phyloP scores from a whole-genome alignment of 2,113 vertebrate genomes.

The Salvelinus namaycush region DNA sequence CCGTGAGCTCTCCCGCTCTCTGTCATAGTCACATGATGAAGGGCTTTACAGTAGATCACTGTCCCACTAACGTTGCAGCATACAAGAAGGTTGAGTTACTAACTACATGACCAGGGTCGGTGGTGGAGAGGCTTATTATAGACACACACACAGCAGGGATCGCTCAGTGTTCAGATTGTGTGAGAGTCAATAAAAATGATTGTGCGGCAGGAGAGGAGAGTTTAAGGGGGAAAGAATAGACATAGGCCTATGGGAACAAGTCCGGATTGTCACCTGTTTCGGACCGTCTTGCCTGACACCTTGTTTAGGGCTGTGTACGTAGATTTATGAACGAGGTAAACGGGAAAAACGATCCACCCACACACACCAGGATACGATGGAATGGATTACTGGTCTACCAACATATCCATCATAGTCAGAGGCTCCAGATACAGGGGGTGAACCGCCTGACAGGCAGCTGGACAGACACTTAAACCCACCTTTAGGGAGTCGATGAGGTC shows the following conservation, averaged over 20 bases:
- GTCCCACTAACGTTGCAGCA: background rate
- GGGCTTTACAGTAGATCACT: background rate
- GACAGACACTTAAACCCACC: constrained; percentile 63
- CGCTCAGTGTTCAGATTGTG: background rate
- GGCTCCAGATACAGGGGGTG: no score
- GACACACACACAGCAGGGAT: no score
- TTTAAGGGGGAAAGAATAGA: background rate
- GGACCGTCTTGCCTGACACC: background rate
- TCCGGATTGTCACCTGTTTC: background rate
- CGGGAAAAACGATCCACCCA: no score
- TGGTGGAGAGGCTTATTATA: background rate
- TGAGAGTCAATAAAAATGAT: background rate
- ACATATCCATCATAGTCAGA: no score
- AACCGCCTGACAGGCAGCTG: no score
- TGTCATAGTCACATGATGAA: background rate
- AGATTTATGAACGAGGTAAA: no score
- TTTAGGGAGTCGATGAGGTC: constrained; percentile 91
- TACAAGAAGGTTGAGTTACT: background rate
- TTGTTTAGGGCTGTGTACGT: no score
- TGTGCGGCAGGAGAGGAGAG: background rate
- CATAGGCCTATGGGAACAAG: background rate
- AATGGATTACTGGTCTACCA: no score
- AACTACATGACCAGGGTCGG: no score
- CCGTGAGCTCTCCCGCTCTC: no score
- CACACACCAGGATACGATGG: no score